These are phyloP conservation scores for Dyspetes luteomarginatus DNA, from an alignment of 2,888 invertebrate genomes.

Conservation along the genomic window DNA sequence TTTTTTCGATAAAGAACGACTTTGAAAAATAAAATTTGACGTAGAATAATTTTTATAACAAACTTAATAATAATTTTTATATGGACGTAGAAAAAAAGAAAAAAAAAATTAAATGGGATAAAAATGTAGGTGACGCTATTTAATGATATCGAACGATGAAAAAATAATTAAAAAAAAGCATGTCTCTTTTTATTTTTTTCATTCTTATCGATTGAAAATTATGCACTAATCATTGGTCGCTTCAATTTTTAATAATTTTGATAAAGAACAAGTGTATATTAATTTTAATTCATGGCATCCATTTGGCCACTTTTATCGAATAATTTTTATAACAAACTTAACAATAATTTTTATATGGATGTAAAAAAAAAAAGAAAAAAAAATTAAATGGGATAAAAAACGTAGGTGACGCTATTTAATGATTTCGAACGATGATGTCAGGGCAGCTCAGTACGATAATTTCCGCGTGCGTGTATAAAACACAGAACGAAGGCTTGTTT, in stretches of 20 bases:
- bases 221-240: neutral
- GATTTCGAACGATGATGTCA: conserved; percentile 46
- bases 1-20: no score
- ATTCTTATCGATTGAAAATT: no score
- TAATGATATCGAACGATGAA: conserved; percentile 38
- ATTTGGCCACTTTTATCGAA: neutral
- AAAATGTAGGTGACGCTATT: conserved; percentile 32
- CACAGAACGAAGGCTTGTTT: neutral
- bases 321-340: neutral
- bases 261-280: no score
- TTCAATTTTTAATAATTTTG: neutral
- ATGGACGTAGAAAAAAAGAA: neutral
- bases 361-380: neutral
- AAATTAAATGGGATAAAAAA: neutral
- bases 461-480: neutral
- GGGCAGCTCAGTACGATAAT: neutral
- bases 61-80: neutral
- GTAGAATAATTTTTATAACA: neutral
- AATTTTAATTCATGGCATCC: no score
- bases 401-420: conserved; percentile 37
- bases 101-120: neutral
- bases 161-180: no score
- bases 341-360: neutral
- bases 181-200: no score
- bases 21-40: no score